Evolutionary conservation across 2,113 vertebrate species (phyloP).

Genomic region (Cinclus cinclus): DNA sequence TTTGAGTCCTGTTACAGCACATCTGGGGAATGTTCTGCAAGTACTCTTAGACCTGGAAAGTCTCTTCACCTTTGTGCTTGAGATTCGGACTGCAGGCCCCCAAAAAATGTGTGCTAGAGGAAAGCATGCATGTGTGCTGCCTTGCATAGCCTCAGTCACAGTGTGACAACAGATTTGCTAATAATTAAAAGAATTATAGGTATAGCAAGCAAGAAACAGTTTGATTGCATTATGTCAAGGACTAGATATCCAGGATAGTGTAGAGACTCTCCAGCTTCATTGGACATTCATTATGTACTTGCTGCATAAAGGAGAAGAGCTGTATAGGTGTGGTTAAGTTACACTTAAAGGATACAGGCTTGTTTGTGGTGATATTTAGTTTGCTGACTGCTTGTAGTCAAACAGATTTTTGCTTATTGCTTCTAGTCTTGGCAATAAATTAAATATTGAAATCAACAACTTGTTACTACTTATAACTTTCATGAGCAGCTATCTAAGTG

Average conservation of each 20-base stretch:
- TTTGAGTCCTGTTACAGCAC: not conserved
- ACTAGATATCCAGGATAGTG: not conserved
- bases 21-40: not conserved
- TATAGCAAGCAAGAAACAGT: not conserved
- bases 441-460: conserved; percentile 55
- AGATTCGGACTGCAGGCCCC: not conserved
- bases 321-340: not conserved
- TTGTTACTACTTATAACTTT: conserved; percentile 45
- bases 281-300: not conserved
- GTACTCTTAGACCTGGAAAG: not conserved
- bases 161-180: not conserved
- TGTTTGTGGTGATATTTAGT: conserved; percentile 20
- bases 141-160: not conserved
- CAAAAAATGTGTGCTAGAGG: not conserved
- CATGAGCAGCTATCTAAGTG: conserved; percentile 13
- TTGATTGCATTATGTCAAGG: not conserved
- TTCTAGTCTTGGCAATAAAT: conserved; percentile 49
- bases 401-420: conserved; percentile 24
- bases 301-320: not conserved
- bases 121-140: not conserved
- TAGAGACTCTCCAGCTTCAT: not conserved
- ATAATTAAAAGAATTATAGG: not conserved
- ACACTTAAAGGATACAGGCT: not conserved
- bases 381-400: not conserved
- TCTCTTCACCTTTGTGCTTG: not conserved